Percentiles rank a stretch among this genome's conserved stretches.
phyloP scores from a whole-genome alignment of 1,140 invertebrate genomes.

The Microvelia longipes region DNA sequence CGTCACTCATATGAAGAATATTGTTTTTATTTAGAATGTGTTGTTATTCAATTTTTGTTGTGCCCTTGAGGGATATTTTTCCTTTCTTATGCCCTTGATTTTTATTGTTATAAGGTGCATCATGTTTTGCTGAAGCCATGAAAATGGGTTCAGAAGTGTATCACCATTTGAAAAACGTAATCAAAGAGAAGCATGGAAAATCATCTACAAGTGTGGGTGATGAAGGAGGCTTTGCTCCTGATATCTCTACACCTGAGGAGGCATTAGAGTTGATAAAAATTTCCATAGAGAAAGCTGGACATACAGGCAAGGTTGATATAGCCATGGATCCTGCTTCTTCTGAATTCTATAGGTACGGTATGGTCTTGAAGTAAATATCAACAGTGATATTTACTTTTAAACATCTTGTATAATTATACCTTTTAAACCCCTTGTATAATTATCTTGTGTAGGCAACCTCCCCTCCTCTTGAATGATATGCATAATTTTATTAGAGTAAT shows the following conservation, averaged over 20 bases:
- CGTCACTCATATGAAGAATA: too few species aligned
- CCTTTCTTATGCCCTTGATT: too few species aligned
- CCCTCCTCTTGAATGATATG: too few species aligned
- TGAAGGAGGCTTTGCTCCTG: constrained; percentile 98
- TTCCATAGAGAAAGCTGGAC: constrained; percentile 85
- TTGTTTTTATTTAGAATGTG: too few species aligned
- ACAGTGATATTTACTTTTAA: too few species aligned
- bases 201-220: constrained; percentile 96
- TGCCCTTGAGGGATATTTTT: too few species aligned
- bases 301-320: constrained; percentile 85
- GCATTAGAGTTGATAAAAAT: constrained; percentile 70
- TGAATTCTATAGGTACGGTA: constrained; percentile 75
- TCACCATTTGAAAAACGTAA: constrained; percentile 88
- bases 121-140: constrained; percentile 90
- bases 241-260: constrained; percentile 92
- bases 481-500: too few species aligned
- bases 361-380: too few species aligned
- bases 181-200: constrained; percentile 83
- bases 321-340: constrained; percentile 99
- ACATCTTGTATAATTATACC: too few species aligned
- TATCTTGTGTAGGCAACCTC: too few species aligned
- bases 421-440: too few species aligned
- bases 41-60: too few species aligned
- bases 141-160: constrained; percentile 94
- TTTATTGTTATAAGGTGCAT: constrained; percentile 45